phyloP scores from a whole-genome alignment of 2,888 invertebrate genomes.

The Chrysolina americana region DNA sequence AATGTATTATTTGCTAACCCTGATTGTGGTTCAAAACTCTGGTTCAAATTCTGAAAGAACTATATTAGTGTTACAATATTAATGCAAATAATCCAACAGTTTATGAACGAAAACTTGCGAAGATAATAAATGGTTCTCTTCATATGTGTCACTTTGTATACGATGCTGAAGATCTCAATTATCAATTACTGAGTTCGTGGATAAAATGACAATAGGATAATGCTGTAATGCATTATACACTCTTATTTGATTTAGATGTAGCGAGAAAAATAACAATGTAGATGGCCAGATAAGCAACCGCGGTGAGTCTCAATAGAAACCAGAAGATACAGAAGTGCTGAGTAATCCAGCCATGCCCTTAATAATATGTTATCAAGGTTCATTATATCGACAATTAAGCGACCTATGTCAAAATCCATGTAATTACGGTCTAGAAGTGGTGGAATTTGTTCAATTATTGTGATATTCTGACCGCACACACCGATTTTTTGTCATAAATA shows the following conservation, averaged over 20 bases:
- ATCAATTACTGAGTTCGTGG: not conserved
- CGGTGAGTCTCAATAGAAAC: slow-evolving; percentile 36
- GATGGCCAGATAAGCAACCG: slow-evolving; percentile 35
- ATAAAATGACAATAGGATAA: not conserved
- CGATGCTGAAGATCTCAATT: not conserved
- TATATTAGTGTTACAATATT: too few relatives aligned
- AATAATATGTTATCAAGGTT: slow-evolving; percentile 31
- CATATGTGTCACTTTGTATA: too few relatives aligned
- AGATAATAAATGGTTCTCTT: too few relatives aligned
- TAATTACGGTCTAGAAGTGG: slow-evolving; percentile 11
- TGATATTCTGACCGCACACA: slow-evolving; percentile 16
- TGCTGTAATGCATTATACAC: not conserved
- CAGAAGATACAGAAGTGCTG: slow-evolving; percentile 39
- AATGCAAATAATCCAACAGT: too few relatives aligned
- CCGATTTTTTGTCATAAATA: slow-evolving; percentile 11
- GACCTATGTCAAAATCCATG: slow-evolving; percentile 23
- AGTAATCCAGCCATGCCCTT: slow-evolving; percentile 36
- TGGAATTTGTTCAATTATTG: slow-evolving; percentile 21
- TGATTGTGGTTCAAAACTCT: too few relatives aligned
- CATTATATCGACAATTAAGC: slow-evolving; percentile 34
- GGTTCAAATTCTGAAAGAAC: too few relatives aligned
- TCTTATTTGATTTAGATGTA: slow-evolving; percentile 39
- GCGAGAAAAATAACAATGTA: slow-evolving; percentile 35
- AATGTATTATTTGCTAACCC: too few relatives aligned
- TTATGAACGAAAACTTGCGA: too few relatives aligned